Conservation (phyloP, 2,888 invertebrate species). For the Octonoba sinensis region DNA sequence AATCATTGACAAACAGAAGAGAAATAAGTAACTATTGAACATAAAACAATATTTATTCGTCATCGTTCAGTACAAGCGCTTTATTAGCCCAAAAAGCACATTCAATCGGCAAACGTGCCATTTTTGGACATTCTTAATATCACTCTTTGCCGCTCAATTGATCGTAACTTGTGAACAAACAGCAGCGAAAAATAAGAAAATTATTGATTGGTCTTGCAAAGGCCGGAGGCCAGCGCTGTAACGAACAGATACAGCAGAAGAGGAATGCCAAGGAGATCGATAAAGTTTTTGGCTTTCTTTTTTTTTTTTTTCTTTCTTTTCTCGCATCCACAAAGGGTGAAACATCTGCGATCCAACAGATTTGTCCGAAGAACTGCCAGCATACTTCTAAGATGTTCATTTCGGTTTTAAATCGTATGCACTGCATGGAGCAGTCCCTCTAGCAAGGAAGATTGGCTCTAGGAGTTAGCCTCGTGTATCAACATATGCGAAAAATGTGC, state of each 20-base stretch:
- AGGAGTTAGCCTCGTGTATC: slow-evolving; percentile 10
- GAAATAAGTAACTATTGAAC: slow-evolving; percentile 18
- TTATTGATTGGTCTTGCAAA: slow-evolving; percentile 52
- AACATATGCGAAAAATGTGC: slow-evolving; percentile 43
- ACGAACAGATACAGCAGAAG: slow-evolving; percentile 35
- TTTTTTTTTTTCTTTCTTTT: slow-evolving; percentile 11
- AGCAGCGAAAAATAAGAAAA: slow-evolving; percentile 29
- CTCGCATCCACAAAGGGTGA: slow-evolving; percentile 18
- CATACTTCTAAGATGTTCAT: background rate
- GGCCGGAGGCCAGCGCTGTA: slow-evolving; percentile 34
- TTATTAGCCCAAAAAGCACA: slow-evolving; percentile 48
- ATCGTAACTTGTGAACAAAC: slow-evolving; percentile 41
- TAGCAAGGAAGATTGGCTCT: too few relatives aligned
- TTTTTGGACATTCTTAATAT: slow-evolving; percentile 37
- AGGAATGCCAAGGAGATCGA: slow-evolving; percentile 34
- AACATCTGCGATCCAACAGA: slow-evolving; percentile 25
- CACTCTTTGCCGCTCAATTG: slow-evolving; percentile 50
- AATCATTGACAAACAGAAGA: too few relatives aligned
- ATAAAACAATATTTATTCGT: slow-evolving; percentile 58
- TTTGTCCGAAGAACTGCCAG: slow-evolving; percentile 31
- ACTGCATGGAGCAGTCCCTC: too few relatives aligned
- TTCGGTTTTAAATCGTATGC: too few relatives aligned
- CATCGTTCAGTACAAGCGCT: slow-evolving; percentile 40
- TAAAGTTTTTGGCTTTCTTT: slow-evolving; percentile 20
- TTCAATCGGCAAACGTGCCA: slow-evolving; percentile 45